Conservation (phyloP, 2,797 vertebrate species). For the Protonibea diacanthus region DNA sequence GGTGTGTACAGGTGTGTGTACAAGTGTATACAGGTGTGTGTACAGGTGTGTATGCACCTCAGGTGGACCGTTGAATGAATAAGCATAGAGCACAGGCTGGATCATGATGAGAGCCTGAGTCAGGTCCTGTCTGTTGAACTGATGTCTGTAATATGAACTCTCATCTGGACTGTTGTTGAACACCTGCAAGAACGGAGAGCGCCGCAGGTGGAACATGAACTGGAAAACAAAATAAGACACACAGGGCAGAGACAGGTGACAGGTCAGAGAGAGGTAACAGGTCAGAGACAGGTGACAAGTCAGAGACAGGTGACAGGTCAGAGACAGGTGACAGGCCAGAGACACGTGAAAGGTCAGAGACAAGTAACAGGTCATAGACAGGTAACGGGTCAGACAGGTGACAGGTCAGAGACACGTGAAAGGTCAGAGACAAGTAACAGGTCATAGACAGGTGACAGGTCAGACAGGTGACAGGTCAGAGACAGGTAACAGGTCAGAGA, state of each 20-base stretch:
- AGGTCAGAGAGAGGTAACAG: background rate
- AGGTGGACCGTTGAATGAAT: slow-evolving; percentile 96
- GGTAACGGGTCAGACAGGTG: background rate
- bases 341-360: background rate
- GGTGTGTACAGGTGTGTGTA: background rate
- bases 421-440: background rate
- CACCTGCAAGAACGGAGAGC: slow-evolving; percentile 98
- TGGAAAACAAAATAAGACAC: slow-evolving; percentile 60
- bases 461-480: background rate
- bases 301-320: background rate
- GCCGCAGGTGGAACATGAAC: slow-evolving; percentile 99
- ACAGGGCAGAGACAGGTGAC: background rate
- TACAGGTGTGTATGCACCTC: slow-evolving; percentile 85
- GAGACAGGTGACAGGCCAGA: background rate
- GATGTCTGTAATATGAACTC: slow-evolving; percentile 96
- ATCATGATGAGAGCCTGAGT: slow-evolving; percentile 99
- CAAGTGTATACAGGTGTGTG: background rate
- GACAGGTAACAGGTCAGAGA: background rate
- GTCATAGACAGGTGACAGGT: background rate
- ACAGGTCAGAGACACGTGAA: background rate
- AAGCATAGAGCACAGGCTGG: slow-evolving; percentile 96
- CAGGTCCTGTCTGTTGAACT: slow-evolving; percentile 97
- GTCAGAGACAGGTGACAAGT: background rate
- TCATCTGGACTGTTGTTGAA: slow-evolving; percentile 99
- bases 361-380: background rate